Evolutionary conservation across 2,113 vertebrate species (phyloP), one percentile per base, ranked within the genome.

Genomic region (Thymallus thymallus): DNA sequence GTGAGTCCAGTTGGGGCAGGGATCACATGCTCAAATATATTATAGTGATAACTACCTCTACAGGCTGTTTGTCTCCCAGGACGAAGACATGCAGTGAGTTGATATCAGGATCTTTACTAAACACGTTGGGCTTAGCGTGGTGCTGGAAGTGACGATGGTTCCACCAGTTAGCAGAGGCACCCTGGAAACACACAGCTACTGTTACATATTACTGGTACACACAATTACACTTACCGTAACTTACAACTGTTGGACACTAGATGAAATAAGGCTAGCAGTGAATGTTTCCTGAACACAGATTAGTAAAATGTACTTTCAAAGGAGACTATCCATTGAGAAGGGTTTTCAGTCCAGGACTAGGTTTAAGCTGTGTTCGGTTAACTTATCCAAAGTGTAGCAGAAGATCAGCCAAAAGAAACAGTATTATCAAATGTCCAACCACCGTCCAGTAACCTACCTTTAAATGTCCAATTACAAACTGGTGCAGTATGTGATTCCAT

Each of bases 141-240:
- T 99, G 97, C 83, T 97, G 96, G 88, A 97, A 98, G 85, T 98
- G 97, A 10, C 96, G 94, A 69, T 98, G 96, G 85, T 98, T 99
- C 97, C 97, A 99, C 97, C 97, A 99, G 88, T 95, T 95, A 62
- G 94, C 95, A 6, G 97, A 98, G 6, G 95, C 97, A n/a, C 97
- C 97, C 97, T 99, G 80, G 58, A 29, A 56, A 77, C 29, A 76
- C 56, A 76, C 7, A 51, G 6, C 23, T 5, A 51, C 12, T 51
- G 46, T 51, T 51, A 16, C 46, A 3, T 13, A 5, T 16, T 9
- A 10, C 7, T 41, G 35, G 7, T 41, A 41, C 1, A 41, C 35
- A 41, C 35, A 41, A 41, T 41, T 41, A 41, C 35, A 41, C 9
- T 41, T 41, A 41, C 35, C 10, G 9, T 41, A 41, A 41, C 35